These are phyloP conservation scores for Gymnopithys bicolor DNA, from an alignment of 2,797 vertebrate genomes.

Conservation along the genomic window DNA sequence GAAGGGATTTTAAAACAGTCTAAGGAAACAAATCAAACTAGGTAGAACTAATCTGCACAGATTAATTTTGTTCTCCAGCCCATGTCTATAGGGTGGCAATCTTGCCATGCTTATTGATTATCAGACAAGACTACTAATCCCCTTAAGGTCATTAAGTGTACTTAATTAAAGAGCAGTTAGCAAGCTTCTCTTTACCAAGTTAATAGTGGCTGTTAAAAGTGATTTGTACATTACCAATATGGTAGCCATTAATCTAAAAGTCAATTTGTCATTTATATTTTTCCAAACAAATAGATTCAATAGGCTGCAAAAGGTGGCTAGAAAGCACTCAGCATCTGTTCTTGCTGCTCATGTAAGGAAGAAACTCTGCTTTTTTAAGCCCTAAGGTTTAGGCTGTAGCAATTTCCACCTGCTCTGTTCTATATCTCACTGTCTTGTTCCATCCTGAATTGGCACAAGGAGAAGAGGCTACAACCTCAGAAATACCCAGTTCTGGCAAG, in stretches of 20 bases:
- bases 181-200: constrained; percentile 90
- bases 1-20: constrained; percentile 36
- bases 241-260: constrained; percentile 78
- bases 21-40: constrained; percentile 49
- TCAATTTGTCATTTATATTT: constrained; percentile 82
- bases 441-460: background rate
- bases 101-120: constrained; percentile 91
- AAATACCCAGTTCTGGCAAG: background rate
- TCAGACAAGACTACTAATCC: constrained; percentile 95
- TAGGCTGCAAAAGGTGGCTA: constrained; percentile 6
- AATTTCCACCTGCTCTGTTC: background rate
- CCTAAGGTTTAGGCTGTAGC: background rate
- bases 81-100: constrained; percentile 77
- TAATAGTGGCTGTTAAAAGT: constrained; percentile 92
- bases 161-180: constrained; percentile 99
- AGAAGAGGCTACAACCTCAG: background rate
- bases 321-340: background rate
- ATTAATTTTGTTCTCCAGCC: constrained; percentile 76
- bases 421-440: background rate
- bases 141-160: constrained; percentile 97
- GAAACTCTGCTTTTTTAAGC: background rate
- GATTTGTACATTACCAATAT: constrained; percentile 89
- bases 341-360: background rate
- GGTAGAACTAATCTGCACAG: constrained; percentile 71
- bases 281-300: constrained; percentile 76